Evolutionary conservation across 2,888 invertebrate species (phyloP).

Genomic region (Lithosia quadra): DNA sequence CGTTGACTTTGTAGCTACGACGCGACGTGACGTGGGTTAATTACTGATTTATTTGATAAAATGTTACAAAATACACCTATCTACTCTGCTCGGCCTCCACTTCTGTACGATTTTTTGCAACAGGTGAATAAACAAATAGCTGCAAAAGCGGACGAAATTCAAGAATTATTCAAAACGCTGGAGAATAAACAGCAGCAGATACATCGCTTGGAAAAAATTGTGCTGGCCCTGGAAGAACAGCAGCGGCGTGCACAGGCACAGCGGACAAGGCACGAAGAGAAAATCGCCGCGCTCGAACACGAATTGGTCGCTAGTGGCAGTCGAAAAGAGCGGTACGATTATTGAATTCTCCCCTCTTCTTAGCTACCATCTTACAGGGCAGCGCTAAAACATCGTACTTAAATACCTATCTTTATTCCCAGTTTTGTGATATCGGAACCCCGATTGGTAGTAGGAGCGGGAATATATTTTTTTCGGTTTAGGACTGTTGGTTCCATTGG

Average conservation of each 20-base stretch:
- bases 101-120: neutral
- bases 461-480: no score
- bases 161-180: slow-evolving; percentile 81
- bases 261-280: slow-evolving; percentile 86
- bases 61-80: no score
- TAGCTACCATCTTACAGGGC: no score
- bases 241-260: slow-evolving; percentile 86
- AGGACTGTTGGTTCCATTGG: no score
- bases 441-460: no score
- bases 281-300: slow-evolving; percentile 86
- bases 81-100: neutral
- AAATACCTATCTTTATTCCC: no score
- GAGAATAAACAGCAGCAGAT: slow-evolving; percentile 87
- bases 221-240: slow-evolving; percentile 86
- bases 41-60: no score
- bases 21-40: no score
- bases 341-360: no score
- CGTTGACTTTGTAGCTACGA: no score
- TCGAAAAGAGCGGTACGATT: slow-evolving; percentile 74
- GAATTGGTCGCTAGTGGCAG: slow-evolving; percentile 79
- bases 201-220: slow-evolving; percentile 85
- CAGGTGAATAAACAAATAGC: slow-evolving; percentile 84
- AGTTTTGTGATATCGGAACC: no score
- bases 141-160: slow-evolving; percentile 83
- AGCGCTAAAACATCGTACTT: no score